phyloP scores from a whole-genome alignment of 2,113 vertebrate genomes.

The Tetrao urogallus region DNA sequence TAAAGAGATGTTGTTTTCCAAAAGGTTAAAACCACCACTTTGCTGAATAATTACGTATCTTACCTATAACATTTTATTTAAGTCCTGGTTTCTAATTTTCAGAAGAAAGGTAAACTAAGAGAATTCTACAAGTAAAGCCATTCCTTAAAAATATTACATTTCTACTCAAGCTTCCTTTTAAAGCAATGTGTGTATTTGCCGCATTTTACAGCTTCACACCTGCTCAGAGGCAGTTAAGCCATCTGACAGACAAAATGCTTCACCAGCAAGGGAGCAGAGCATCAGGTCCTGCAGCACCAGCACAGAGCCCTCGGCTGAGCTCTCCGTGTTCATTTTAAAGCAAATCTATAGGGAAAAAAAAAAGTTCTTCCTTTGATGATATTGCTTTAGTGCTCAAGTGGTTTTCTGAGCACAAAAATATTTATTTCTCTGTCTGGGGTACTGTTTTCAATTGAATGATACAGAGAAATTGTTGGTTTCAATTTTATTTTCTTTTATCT shows the following conservation, averaged over 20 bases:
- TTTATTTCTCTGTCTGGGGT: neutral
- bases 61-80: rapidly evolving
- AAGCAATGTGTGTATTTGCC: neutral
- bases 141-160: neutral
- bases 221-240: neutral
- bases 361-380: neutral
- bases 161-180: neutral
- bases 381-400: neutral
- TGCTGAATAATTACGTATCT: neutral
- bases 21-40: neutral
- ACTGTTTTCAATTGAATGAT: neutral
- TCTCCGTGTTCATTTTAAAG: neutral
- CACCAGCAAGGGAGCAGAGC: neutral
- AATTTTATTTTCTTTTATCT: neutral
- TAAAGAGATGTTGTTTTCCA: neutral
- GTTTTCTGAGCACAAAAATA: neutral
- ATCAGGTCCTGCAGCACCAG: neutral
- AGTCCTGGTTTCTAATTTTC: neutral
- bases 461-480: neutral
- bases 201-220: neutral
- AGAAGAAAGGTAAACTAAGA: neutral
- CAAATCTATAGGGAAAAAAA: neutral
- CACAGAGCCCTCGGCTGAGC: neutral
- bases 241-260: neutral
- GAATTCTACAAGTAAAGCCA: neutral